Conservation (phyloP, 2,797 vertebrate genomes). For the Melanotaenia parkinsoni region DNA sequence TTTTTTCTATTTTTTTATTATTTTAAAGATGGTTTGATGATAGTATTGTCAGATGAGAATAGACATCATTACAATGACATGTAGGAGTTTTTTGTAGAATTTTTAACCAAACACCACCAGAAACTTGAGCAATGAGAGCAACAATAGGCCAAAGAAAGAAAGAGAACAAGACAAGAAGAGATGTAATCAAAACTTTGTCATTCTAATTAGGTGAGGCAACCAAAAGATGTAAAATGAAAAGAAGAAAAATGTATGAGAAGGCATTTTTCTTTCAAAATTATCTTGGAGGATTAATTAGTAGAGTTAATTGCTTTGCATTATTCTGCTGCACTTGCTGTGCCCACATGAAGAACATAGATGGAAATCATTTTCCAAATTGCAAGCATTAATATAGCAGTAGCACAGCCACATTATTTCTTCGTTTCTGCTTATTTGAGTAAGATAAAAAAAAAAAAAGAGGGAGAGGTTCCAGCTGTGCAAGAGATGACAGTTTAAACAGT, state of each 20-base stretch:
- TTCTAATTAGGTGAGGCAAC: slow-evolving; percentile 32
- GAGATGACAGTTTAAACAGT: neutral
- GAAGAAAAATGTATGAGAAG: neutral
- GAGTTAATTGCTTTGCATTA: slow-evolving; percentile 51
- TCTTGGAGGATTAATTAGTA: slow-evolving; percentile 56
- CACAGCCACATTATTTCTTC: slow-evolving; percentile 51
- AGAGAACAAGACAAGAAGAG: slow-evolving; percentile 24
- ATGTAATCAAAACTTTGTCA: slow-evolving; percentile 47
- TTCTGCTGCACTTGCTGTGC: slow-evolving; percentile 18
- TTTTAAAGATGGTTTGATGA: slow-evolving; percentile 45
- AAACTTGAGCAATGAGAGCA: slow-evolving; percentile 19
- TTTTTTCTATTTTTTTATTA: slow-evolving; percentile 30
- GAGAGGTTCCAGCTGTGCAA: neutral
- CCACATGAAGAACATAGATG: slow-evolving; percentile 21
- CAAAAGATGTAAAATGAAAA: slow-evolving; percentile 9
- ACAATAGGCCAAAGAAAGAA: slow-evolving; percentile 1
- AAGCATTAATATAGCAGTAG: slow-evolving; percentile 32
- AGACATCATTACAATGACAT: neutral
- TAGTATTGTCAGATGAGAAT: slow-evolving; percentile 27
- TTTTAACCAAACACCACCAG: too few species aligned
- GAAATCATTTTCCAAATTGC: slow-evolving; percentile 42
- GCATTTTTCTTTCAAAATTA: slow-evolving; percentile 41
- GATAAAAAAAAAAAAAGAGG: slow-evolving; percentile 1
- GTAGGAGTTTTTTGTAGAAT: neutral
- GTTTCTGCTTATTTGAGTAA: slow-evolving; percentile 1